Evolutionary conservation across 2,113 vertebrate genomes (phyloP), one percentile per base, ranked within the genome.

Genomic region (Bombycilla garrulus): DNA sequence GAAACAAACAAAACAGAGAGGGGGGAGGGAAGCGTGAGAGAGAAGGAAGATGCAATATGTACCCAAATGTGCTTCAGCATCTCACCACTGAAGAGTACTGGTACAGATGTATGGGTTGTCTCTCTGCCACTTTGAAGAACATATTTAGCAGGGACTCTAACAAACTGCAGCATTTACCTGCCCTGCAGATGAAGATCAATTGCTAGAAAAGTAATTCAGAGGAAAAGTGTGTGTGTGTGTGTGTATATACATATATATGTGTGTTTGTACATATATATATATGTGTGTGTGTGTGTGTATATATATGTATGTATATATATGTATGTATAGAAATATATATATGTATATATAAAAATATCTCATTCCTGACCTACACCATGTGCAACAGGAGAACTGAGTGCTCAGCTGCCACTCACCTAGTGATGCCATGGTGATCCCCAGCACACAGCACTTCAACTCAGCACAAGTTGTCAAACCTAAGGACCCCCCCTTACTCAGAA

Each of bases 1-100:
- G 96, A 81, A 97, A 97, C 87, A 93, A 94, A 97, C 95, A 93
- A 96, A 97, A 97, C 84, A 95, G 94, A 98, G 96, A 98, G 79
- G 97, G 53, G 64, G 95, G 67, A 97, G 90, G 92, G 95, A 98
- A 97, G 85, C 91, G 80, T 97, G 96, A 98, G 96, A 95, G 88
- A 93, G 66, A 76, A 93, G 56, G 77, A 89, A 96, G 86, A 81
- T 80, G 44, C 54, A 96, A 90, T 72, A 90, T 91, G 93, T 93
- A 97, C 57, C 92, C 71, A 93, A 87, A 96, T 1, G 38, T 71
- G 88, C 78, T 93, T 79, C 87, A 94, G 72, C 74, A 50, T 45
- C 86, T 96, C 92, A 87, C 94, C 64, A 90, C 84, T 71, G 50
- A 92, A 88, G 62, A 86, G 67, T 56, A 96, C 80, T 80, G 86